Percentiles rank a stretch among this genome's conserved stretches.
Conservation (phyloP, 2,888 invertebrate species). For the Athalia cordata region DNA sequence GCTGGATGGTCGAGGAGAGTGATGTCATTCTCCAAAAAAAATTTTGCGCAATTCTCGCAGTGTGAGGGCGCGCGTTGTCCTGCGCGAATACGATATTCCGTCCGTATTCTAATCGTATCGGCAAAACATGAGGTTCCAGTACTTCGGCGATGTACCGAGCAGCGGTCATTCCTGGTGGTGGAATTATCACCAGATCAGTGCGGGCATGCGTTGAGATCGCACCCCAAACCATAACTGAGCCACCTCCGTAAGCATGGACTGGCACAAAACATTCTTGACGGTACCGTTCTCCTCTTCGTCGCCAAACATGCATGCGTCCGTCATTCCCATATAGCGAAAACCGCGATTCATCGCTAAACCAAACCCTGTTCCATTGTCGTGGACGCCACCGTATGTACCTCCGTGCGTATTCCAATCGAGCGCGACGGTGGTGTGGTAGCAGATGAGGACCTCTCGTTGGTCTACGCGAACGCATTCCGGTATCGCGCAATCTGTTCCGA, state of each 20-base stretch:
- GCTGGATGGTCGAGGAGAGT: neutral
- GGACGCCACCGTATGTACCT: slow-evolving; percentile 13
- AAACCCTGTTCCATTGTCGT: slow-evolving; percentile 24
- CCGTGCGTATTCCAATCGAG: slow-evolving; percentile 15
- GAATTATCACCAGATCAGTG: slow-evolving; percentile 8
- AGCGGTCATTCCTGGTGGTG: slow-evolving; percentile 24
- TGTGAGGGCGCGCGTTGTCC: neutral
- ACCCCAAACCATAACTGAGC: slow-evolving; percentile 9
- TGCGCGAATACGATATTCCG: neutral
- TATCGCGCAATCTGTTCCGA: slow-evolving; percentile 7
- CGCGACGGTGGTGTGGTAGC: slow-evolving; percentile 1
- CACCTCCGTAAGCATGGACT: slow-evolving; percentile 9
- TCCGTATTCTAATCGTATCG: neutral
- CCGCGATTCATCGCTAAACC: slow-evolving; percentile 23
- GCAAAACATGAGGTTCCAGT: neutral
- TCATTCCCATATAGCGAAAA: slow-evolving; percentile 13
- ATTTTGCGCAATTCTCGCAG: neutral
- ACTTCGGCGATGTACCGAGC: neutral
- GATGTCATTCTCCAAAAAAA: neutral
- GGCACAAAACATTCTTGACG: slow-evolving; percentile 8
- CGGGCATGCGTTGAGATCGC: slow-evolving; percentile 5
- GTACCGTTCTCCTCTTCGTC: slow-evolving; percentile 12
- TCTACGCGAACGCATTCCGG: slow-evolving; percentile 18
- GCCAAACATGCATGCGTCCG: slow-evolving; percentile 18
- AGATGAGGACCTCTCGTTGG: slow-evolving; percentile 19